Conservation (phyloP, 2,113 vertebrate species). For the Mystacornis crossleyi region DNA sequence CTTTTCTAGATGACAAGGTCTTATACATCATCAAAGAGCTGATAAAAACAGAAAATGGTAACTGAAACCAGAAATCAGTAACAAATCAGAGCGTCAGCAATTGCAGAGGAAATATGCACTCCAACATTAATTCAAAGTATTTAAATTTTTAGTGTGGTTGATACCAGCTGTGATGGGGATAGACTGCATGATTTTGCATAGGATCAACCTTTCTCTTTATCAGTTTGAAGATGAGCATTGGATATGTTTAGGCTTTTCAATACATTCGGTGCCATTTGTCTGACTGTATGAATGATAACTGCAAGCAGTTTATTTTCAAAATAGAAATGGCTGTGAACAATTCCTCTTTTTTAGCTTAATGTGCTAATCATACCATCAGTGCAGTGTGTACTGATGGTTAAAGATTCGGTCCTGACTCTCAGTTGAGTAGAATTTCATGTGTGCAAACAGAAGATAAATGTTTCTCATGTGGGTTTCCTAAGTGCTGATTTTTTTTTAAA, state of each 20-base stretch:
- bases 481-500: background rate
- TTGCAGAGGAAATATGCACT: background rate
- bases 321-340: background rate
- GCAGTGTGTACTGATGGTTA: background rate
- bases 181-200: conserved; percentile 55
- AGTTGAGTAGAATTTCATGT: background rate
- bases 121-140: background rate
- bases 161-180: background rate
- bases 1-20: conserved; percentile 85
- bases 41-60: conserved; percentile 84
- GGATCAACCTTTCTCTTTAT: conserved; percentile 43
- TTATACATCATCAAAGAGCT: conserved; percentile 91
- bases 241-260: conserved; percentile 42
- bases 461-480: background rate
- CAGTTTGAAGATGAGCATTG: background rate
- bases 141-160: background rate
- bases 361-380: background rate
- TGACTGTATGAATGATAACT: background rate
- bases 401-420: background rate
- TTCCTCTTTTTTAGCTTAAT: background rate
- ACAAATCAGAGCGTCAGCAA: background rate
- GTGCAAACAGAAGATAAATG: background rate
- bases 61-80: conserved; percentile 21
- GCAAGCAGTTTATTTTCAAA: background rate
- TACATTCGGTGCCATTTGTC: conserved; percentile 53